Percentiles rank a stretch among this genome's conserved stretches.
phyloP scores from a whole-genome alignment of 2,113 vertebrate species.

The Geococcyx californianus region DNA sequence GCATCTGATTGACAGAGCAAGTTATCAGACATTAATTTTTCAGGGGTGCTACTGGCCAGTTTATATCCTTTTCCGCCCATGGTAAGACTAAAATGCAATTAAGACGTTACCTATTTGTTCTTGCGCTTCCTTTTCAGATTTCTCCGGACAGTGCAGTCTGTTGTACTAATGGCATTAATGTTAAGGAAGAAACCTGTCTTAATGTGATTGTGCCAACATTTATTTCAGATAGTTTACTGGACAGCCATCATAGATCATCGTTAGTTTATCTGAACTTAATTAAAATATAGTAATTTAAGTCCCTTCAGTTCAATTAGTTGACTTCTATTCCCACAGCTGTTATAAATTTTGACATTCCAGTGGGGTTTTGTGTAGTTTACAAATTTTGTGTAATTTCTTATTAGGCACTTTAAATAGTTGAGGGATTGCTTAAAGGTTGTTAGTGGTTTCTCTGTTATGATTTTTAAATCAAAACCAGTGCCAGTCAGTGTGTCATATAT shows the following conservation, averaged over 20 bases:
- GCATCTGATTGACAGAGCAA: not conserved
- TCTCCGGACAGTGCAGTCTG: not conserved
- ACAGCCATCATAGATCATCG: not conserved
- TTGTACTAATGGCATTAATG: not conserved
- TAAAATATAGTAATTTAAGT: not conserved
- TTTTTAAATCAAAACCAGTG: constrained; percentile 41
- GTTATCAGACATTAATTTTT: not conserved
- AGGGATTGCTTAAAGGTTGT: constrained; percentile 47
- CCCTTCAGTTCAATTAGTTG: not conserved
- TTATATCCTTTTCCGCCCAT: not conserved
- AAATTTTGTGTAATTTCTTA: constrained; percentile 34
- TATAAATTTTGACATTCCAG: not conserved
- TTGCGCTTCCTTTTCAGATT: not conserved
- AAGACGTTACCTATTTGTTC: not conserved
- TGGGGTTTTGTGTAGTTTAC: not conserved
- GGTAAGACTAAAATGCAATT: not conserved
- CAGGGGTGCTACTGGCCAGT: not conserved
- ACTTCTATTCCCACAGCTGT: not conserved
- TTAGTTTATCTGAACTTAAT: constrained; percentile 31
- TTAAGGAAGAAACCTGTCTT: not conserved
- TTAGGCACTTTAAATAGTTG: constrained; percentile 4
- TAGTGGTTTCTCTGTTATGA: constrained; percentile 51
- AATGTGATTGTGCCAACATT: not conserved
- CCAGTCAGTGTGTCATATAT: not conserved
- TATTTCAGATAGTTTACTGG: not conserved